Conservation (phyloP, 2,888 invertebrate genomes). For the Branchinecta sandiegonensis region DNA sequence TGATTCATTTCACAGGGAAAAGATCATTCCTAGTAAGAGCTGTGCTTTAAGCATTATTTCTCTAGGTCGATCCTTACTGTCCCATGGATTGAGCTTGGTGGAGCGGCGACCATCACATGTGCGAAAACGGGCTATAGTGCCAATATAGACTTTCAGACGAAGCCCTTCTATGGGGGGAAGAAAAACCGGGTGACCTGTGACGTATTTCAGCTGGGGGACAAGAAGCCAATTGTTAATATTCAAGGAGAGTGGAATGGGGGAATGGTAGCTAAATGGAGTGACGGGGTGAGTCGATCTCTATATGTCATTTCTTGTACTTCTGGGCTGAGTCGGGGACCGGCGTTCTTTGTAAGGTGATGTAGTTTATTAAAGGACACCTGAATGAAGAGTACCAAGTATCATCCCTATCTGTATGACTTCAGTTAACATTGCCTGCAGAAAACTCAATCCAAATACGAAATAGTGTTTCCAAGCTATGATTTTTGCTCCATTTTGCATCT, state of each 20-base stretch:
- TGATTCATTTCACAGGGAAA: too few species aligned
- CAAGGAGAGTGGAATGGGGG: slow-evolving; percentile 94
- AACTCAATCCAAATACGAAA: too few species aligned
- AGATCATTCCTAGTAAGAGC: too few species aligned
- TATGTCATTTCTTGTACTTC: not conserved
- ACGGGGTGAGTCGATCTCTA: slow-evolving; percentile 35
- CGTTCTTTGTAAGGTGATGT: too few species aligned
- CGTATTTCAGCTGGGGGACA: slow-evolving; percentile 55
- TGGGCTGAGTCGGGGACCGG: not conserved
- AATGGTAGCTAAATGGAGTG: slow-evolving; percentile 81
- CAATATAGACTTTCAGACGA: slow-evolving; percentile 86
- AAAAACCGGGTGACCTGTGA: slow-evolving; percentile 76
- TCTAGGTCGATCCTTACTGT: slow-evolving; percentile 83
- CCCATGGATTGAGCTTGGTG: slow-evolving; percentile 98
- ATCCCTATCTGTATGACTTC: too few species aligned
- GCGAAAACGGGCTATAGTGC: slow-evolving; percentile 85
- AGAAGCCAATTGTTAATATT: slow-evolving; percentile 74
- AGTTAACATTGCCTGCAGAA: too few species aligned
- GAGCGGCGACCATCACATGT: slow-evolving; percentile 75
- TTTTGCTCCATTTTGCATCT: too few species aligned
- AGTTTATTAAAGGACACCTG: too few species aligned
- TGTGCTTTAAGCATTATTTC: slow-evolving; percentile 15
- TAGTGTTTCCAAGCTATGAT: too few species aligned
- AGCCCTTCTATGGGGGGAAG: slow-evolving; percentile 95
- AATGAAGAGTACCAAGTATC: too few species aligned